Percentiles rank a stretch among this genome's conserved stretches.
Evolutionary conservation across 2,113 vertebrate genomes (phyloP).

Genomic region (Xenotilapia caudafasciata): DNA sequence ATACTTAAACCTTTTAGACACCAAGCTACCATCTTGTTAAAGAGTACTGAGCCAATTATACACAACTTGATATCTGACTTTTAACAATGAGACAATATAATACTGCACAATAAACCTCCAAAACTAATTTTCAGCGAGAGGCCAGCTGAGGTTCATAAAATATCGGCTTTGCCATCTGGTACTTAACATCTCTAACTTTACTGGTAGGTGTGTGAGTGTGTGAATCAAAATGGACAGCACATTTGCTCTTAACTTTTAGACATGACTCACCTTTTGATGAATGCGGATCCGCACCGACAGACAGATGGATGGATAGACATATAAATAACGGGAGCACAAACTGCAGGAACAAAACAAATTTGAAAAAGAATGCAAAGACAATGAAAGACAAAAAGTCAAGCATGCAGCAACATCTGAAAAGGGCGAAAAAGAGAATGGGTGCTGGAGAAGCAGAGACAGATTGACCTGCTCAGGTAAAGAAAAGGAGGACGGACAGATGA

Average conservation of each 20-base stretch:
- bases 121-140: background rate
- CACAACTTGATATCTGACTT: background rate
- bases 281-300: background rate
- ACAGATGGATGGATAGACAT: constrained; percentile 1
- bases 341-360: background rate
- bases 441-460: background rate
- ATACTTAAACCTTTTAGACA: background rate
- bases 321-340: background rate
- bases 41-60: background rate
- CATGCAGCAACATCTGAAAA: background rate
- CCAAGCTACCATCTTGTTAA: background rate
- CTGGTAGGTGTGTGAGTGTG: background rate
- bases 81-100: background rate
- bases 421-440: background rate
- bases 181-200: background rate
- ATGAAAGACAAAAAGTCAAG: background rate
- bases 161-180: background rate
- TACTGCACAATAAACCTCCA: background rate
- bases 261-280: constrained; percentile 54
- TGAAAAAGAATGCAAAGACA: background rate
- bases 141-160: background rate
- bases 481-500: constrained; percentile 1
- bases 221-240: background rate
- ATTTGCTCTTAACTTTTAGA: constrained; percentile 17
- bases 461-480: background rate